phyloP scores from a whole-genome alignment of 2,113 vertebrate genomes.

The Sitta europaea region DNA sequence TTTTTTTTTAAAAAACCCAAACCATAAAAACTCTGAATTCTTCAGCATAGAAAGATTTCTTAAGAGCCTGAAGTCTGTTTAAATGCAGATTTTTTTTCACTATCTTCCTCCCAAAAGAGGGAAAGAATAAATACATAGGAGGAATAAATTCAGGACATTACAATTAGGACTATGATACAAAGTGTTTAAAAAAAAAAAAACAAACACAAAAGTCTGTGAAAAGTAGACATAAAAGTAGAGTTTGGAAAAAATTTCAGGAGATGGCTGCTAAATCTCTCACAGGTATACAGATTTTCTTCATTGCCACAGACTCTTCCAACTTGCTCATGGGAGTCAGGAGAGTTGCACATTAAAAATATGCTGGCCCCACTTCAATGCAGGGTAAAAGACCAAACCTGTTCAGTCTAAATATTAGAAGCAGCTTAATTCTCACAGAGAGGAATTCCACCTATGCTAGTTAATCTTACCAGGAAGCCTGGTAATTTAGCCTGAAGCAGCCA shows the following conservation, averaged over 20 bases:
- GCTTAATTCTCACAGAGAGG: background rate
- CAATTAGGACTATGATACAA: background rate
- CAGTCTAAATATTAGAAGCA: background rate
- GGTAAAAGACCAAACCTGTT: slow-evolving; percentile 11
- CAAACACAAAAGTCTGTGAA: background rate
- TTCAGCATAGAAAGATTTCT: background rate
- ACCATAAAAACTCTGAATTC: background rate
- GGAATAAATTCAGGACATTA: background rate
- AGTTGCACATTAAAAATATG: background rate
- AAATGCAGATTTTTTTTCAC: background rate
- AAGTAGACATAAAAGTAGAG: no score
- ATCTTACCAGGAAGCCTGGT: background rate
- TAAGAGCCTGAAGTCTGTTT: background rate
- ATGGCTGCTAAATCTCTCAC: background rate
- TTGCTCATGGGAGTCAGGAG: background rate
- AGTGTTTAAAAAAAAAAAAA: background rate
- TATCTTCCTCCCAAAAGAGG: background rate
- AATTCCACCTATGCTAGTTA: background rate
- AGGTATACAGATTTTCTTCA: background rate
- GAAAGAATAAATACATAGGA: background rate
- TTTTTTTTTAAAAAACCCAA: background rate
- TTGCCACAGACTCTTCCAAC: background rate
- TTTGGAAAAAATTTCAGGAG: background rate
- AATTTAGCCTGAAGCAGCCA: background rate
- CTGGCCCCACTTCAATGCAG: background rate